phyloP scores from a whole-genome alignment of 2,888 invertebrate genomes.

The Lasioglossum leucozonium region DNA sequence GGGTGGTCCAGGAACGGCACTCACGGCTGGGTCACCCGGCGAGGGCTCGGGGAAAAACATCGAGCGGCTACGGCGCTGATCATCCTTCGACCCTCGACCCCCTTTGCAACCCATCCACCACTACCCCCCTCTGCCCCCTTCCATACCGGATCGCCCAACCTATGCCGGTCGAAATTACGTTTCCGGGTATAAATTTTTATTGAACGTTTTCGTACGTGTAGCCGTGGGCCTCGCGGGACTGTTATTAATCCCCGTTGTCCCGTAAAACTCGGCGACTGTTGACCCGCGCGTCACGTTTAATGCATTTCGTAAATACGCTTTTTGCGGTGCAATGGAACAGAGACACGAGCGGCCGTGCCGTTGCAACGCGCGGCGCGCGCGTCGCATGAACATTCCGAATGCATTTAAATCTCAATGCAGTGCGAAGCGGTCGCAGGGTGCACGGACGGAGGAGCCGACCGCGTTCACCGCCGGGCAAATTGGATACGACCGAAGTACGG shows the following conservation, averaged over 20 bases:
- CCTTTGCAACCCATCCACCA: neutral
- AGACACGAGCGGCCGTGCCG: neutral
- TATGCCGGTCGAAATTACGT: conserved; percentile 27
- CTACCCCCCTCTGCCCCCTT: neutral
- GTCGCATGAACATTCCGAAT: neutral
- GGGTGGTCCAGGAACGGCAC: conserved; percentile 70
- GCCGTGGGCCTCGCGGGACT: conserved; percentile 9
- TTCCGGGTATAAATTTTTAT: conserved; percentile 29
- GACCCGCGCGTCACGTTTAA: conserved; percentile 13
- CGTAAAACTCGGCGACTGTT: conserved; percentile 17
- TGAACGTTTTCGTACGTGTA: conserved; percentile 13
- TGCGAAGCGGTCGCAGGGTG: neutral
- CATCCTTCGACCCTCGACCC: neutral
- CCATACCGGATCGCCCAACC: neutral
- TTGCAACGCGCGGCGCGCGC: neutral
- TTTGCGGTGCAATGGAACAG: conserved; percentile 10
- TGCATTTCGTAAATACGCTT: conserved; percentile 7
- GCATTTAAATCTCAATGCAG: conserved; percentile 14
- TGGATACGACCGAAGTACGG: conserved; percentile 14
- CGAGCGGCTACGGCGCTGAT: conserved; percentile 62
- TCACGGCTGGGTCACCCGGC: conserved; percentile 65
- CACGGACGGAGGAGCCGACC: neutral
- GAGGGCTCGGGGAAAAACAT: conserved; percentile 67
- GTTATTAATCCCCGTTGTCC: conserved; percentile 24
- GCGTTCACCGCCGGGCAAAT: conserved; percentile 13